Evolutionary conservation across 2,797 vertebrate genomes (phyloP).

Genomic region (Sciaenops ocellatus): DNA sequence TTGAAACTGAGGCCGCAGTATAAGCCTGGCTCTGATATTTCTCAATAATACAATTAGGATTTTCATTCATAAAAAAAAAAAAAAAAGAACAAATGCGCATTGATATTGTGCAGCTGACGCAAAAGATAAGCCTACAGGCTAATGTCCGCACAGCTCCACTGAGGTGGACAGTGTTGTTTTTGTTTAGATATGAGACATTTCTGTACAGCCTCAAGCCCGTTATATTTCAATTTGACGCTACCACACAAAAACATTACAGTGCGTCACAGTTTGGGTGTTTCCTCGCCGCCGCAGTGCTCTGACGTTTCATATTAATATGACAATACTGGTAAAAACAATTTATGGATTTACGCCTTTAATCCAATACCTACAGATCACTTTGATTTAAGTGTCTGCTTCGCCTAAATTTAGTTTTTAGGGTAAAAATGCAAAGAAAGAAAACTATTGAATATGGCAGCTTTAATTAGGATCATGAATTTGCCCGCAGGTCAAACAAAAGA

Average conservation of each 20-base stretch:
- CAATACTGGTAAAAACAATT: not conserved
- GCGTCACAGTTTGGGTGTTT: not conserved
- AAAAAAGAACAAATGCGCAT: slow-evolving; percentile 5
- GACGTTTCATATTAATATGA: not conserved
- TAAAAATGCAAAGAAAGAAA: not conserved
- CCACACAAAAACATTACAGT: not conserved
- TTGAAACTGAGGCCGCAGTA: not conserved
- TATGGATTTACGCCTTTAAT: not conserved
- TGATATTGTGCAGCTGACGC: not conserved
- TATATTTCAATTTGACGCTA: not conserved
- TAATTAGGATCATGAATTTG: not conserved
- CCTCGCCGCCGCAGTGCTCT: slow-evolving; percentile 1
- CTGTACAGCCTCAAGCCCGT: not conserved
- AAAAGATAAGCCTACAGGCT: not conserved
- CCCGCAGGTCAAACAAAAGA: not conserved
- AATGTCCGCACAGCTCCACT: not conserved
- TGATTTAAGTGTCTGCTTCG: not conserved
- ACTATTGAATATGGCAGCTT: no score
- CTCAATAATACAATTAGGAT: not conserved
- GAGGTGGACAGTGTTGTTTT: not conserved
- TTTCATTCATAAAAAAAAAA: not conserved
- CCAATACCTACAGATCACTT: not conserved
- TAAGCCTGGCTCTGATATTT: not conserved
- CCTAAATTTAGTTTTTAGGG: not conserved
- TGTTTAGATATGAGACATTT: not conserved